Base-by-base conservation (phyloP, 2,888 invertebrate genomes). In the Gymnoscelis rufifasciata region DNA sequence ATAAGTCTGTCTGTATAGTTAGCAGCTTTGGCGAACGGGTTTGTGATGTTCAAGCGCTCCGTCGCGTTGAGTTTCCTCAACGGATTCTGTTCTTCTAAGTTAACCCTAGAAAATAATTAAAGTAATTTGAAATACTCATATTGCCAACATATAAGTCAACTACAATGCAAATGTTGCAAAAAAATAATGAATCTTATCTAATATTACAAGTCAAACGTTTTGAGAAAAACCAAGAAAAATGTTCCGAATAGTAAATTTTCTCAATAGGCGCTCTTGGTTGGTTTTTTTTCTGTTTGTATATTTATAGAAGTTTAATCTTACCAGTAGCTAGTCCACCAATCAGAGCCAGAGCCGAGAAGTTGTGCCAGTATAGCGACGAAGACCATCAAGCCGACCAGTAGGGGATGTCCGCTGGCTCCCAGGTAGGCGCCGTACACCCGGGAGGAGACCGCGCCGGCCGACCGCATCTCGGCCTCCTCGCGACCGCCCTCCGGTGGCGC, bases 321-420 rank as follows among this genome's bases (percentile, higher is more conserved):
- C 95, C 95, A 95, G 66, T 90, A 92, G 4, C 93, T 91, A 5
- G 95, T 90, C 87, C 94, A 96, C 80, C 92, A 95, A 72, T 96
- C 96, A 0, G 93, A 91, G 4, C 90, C 90, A 7, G 94, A 95
- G 1, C 93, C 94, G 28, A 93, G 77, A 4, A 90, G 60, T 78
- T 95, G 95, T 0, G 94, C 90, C 0, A 92, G 52, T 12, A 92
- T 58, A 56, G 93, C 94, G 19, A 93, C 89, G 1, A 90, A 35
- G 2, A 92, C 54, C 77, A 95, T 89, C 0, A 91, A 68, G 11
- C 89, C 59, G 26, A 93, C 89, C 2, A 92, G 63, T 35, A 90
- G 83, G 53, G 90, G 90, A 55, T 92, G 91, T 0, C 95, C 95
- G 35, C 93, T 93, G 2, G 95, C 93, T 8, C 78, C 72, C 47